Conservation (phyloP, 2,888 invertebrate genomes). For the Xylophagus ater region DNA sequence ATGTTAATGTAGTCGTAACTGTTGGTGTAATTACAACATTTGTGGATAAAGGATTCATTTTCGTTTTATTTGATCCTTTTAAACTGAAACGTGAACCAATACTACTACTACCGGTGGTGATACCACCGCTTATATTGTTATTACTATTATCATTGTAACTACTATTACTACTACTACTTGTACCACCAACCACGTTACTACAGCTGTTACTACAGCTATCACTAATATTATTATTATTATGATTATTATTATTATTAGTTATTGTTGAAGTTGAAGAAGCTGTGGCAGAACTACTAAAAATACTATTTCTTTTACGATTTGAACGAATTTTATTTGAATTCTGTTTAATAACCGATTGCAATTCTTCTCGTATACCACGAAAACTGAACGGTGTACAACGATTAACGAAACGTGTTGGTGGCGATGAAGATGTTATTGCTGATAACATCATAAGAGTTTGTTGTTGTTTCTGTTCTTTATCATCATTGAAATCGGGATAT, state of each 20-base stretch:
- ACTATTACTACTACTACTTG: conserved; percentile 21
- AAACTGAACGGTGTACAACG: conserved; percentile 16
- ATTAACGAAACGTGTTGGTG: conserved; percentile 13
- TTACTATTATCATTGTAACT: conserved; percentile 21
- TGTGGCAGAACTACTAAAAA: too few species aligned
- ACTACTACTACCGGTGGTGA: conserved; percentile 20
- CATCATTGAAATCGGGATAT: too few species aligned
- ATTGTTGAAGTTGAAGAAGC: too few species aligned
- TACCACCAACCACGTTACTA: conserved; percentile 8
- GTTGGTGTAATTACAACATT: not conserved
- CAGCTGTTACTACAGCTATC: not conserved
- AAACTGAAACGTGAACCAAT: conserved; percentile 16
- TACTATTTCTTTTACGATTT: conserved; percentile 1
- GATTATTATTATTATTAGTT: too few species aligned
- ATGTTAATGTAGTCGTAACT: conserved; percentile 3
- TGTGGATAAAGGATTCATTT: conserved; percentile 7
- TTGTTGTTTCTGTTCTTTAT: too few species aligned
- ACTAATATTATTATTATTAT: too few species aligned
- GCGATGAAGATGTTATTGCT: conserved; percentile 14
- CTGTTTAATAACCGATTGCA: conserved; percentile 16
- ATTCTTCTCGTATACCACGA: conserved; percentile 13
- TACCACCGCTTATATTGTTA: conserved; percentile 21
- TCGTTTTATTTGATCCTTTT: conserved; percentile 8
- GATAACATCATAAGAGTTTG: not conserved
- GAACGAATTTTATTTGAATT: too few species aligned